Conservation (phyloP, 2,797 vertebrate species). For the Natrix natrix region DNA sequence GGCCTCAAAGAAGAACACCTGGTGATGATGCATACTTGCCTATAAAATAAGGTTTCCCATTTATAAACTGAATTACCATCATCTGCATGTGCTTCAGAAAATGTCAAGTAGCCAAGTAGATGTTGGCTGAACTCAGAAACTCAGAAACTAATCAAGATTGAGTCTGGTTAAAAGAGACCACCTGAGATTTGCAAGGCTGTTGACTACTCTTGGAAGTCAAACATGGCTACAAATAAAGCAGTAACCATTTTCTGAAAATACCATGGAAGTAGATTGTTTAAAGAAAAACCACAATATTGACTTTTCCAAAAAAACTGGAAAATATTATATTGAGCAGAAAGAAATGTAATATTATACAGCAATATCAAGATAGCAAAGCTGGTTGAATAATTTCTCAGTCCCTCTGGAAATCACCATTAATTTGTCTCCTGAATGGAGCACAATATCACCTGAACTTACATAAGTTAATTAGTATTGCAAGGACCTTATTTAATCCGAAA, state of each 20-base stretch:
- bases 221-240: background rate
- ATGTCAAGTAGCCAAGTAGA: background rate
- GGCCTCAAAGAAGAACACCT: background rate
- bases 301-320: background rate
- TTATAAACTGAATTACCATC: background rate
- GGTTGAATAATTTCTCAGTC: background rate
- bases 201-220: background rate
- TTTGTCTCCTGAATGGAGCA: background rate
- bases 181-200: background rate
- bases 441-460: background rate
- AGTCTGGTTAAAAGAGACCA: background rate
- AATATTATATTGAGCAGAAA: background rate
- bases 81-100: background rate
- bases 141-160: background rate
- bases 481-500: background rate
- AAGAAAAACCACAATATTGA: background rate
- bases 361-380: background rate
- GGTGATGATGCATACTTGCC: background rate
- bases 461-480: background rate
- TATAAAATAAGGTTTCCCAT: background rate
- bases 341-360: background rate
- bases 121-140: background rate
- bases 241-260: background rate
- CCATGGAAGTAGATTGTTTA: background rate
- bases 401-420: background rate